These are phyloP conservation scores for Grus americana DNA, from an alignment of 2,113 vertebrate species.

Conservation along the genomic window DNA sequence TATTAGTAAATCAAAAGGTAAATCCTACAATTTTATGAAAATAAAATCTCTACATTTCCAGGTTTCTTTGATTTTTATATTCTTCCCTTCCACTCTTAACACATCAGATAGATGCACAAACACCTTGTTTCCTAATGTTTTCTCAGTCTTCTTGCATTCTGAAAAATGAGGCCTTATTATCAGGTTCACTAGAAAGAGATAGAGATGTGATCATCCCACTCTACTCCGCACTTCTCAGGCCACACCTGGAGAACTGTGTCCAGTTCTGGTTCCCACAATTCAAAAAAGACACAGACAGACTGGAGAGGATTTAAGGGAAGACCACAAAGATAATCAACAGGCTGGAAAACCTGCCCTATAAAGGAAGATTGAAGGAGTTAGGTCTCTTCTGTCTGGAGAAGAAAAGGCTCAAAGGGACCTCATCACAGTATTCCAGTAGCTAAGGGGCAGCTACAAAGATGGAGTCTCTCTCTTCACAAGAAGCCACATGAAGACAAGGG, in stretches of 20 bases:
- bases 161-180: background rate
- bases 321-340: background rate
- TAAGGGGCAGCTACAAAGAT: background rate
- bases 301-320: background rate
- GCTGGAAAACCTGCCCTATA: background rate
- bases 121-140: background rate
- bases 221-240: background rate
- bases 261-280: background rate
- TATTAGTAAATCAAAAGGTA: background rate
- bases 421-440: background rate
- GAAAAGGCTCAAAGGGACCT: background rate
- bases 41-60: background rate
- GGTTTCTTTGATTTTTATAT: background rate
- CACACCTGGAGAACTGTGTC: background rate
- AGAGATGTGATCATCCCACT: background rate
- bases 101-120: background rate
- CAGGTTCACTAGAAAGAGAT: background rate
- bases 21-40: background rate
- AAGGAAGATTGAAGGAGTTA: background rate
- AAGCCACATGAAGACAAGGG: background rate
- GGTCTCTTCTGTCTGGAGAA: background rate
- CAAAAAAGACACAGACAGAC: background rate
- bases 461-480: background rate
- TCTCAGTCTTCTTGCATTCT: background rate
- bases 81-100: background rate